phyloP scores from a whole-genome alignment of 2,888 invertebrate genomes.

The Lypha dubia region DNA sequence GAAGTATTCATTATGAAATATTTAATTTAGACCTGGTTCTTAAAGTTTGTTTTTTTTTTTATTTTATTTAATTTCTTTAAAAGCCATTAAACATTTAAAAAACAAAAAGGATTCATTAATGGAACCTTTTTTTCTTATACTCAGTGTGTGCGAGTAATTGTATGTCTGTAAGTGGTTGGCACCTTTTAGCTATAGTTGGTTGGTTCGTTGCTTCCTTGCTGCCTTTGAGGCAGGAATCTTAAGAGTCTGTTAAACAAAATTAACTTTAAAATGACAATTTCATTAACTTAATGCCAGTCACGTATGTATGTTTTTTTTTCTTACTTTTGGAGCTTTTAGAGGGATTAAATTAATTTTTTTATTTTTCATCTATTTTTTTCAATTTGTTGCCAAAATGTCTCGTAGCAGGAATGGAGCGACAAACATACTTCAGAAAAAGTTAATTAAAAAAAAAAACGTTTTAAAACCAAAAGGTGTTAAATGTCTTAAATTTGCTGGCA shows the following conservation, averaged over 20 bases:
- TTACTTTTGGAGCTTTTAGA: slow-evolving; percentile 44
- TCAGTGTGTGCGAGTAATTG: background rate
- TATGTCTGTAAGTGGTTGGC: slow-evolving; percentile 47
- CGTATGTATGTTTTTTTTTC: too few species aligned
- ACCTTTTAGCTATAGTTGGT: slow-evolving; percentile 40
- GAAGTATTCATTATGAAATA: background rate
- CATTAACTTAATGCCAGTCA: slow-evolving; percentile 71
- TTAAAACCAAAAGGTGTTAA: slow-evolving; percentile 57
- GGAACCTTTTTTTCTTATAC: slow-evolving; percentile 35
- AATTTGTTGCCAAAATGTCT: slow-evolving; percentile 53
- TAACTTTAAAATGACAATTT: slow-evolving; percentile 69
- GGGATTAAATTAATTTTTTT: slow-evolving; percentile 61
- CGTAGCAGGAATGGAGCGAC: background rate
- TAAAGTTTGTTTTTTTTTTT: background rate
- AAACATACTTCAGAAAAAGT: slow-evolving; percentile 43
- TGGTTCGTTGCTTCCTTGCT: too few species aligned
- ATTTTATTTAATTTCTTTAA: slow-evolving; percentile 43
- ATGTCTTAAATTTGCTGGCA: slow-evolving; percentile 22
- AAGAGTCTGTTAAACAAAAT: slow-evolving; percentile 51
- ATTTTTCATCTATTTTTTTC: slow-evolving; percentile 1
- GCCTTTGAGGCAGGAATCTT: slow-evolving; percentile 34
- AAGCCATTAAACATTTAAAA: slow-evolving; percentile 47
- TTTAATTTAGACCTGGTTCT: slow-evolving; percentile 14
- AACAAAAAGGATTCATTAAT: slow-evolving; percentile 65
- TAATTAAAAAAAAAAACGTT: slow-evolving; percentile 67